These are phyloP conservation scores for Damaliscus lunatus DNA, from an alignment of 2,113 vertebrate species.

Conservation along the genomic window DNA sequence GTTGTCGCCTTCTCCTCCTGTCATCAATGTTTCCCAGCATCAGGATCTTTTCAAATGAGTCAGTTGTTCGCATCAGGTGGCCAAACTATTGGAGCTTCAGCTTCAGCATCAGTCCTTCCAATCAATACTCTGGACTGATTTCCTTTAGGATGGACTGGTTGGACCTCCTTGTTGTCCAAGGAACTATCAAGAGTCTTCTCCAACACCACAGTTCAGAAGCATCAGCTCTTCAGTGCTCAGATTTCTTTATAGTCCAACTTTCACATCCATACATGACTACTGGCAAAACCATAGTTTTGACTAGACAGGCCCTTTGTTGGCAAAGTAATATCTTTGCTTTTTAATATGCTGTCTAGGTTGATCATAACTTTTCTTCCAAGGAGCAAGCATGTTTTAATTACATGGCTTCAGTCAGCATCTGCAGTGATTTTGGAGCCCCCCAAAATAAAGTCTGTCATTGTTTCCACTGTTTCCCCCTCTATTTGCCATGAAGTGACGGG, in stretches of 20 bases:
- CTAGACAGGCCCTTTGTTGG: neutral
- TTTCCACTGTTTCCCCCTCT: neutral
- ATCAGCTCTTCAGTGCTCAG: neutral
- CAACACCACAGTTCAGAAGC: neutral
- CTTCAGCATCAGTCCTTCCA: neutral
- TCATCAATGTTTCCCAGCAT: neutral
- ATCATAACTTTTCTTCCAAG: neutral
- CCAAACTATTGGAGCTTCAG: neutral
- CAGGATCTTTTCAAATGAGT: neutral
- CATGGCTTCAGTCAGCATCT: neutral
- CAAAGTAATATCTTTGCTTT: neutral
- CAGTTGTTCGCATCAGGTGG: neutral
- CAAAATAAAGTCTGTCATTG: neutral
- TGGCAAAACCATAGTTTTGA: neutral
- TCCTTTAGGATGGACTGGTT: neutral
- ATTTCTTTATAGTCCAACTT: neutral
- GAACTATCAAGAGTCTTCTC: neutral
- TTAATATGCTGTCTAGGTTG: neutral
- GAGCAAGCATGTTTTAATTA: neutral
- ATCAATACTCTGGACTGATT: neutral
- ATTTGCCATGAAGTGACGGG: neutral
- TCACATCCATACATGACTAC: neutral
- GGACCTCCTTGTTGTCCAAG: neutral
- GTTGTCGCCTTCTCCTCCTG: neutral
- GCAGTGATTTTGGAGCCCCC: neutral